Evolutionary conservation across 1,140 invertebrate species (phyloP).

Genomic region (Diorhabda sublineata): DNA sequence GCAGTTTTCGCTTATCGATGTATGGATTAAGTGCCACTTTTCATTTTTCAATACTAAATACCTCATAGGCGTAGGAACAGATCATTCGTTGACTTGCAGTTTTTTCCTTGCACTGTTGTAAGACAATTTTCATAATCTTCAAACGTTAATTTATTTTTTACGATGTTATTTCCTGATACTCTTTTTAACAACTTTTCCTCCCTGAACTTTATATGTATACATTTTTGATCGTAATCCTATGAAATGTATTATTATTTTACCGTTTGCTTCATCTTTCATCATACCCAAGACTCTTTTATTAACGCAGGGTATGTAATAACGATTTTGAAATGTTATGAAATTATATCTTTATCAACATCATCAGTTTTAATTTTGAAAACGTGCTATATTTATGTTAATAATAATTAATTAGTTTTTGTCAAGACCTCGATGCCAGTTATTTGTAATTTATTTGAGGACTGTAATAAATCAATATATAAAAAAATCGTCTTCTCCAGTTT

Average conservation of each 20-base stretch:
- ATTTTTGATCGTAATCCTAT: constrained; percentile 45
- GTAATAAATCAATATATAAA: too few species aligned
- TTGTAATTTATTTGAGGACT: too few species aligned
- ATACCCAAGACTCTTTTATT: constrained; percentile 51
- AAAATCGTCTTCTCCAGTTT: too few species aligned
- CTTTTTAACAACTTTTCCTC: constrained; percentile 13
- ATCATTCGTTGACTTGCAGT: too few species aligned
- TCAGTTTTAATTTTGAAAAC: too few species aligned
- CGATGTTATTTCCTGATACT: too few species aligned
- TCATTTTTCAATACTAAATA: constrained; percentile 26
- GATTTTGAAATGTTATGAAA: constrained; percentile 20
- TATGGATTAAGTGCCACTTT: constrained; percentile 28
- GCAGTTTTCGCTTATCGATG: constrained; percentile 22
- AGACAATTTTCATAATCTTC: constrained; percentile 33
- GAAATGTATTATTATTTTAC: constrained; percentile 35
- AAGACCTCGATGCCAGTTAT: too few species aligned
- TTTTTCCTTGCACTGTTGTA: constrained; percentile 12
- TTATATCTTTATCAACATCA: too few species aligned
- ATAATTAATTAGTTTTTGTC: too few species aligned
- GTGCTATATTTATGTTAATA: too few species aligned
- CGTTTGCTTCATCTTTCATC: constrained; percentile 47
- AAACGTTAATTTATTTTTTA: constrained; percentile 28
- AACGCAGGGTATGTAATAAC: constrained; percentile 32
- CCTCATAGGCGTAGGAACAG: too few species aligned
- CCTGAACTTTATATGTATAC: constrained; percentile 34